These are phyloP conservation scores for Lottia scabra DNA, from an alignment of 2,888 invertebrate species.

Conservation along the genomic window DNA sequence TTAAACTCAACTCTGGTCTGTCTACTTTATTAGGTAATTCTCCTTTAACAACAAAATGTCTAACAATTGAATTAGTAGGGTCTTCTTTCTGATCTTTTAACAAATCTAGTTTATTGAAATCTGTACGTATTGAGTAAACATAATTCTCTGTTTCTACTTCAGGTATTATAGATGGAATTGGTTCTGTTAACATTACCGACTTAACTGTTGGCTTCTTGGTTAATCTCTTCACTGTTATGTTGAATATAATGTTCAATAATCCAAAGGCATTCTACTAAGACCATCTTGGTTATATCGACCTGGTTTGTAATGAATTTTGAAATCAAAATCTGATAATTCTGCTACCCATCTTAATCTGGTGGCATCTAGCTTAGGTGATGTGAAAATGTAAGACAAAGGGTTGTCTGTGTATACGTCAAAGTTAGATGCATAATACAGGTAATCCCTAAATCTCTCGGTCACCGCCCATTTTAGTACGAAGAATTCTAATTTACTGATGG, in stretches of 20 bases:
- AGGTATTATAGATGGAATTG: neutral
- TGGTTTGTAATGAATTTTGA: constrained; percentile 32
- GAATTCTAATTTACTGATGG: no score
- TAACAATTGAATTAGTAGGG: neutral
- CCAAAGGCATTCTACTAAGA: constrained; percentile 26
- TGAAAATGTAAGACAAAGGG: constrained; percentile 31
- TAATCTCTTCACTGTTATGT: constrained; percentile 8
- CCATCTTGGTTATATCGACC: constrained; percentile 20
- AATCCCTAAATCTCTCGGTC: constrained; percentile 21
- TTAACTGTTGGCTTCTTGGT: neutral
- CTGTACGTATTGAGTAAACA: neutral
- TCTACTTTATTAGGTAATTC: neutral
- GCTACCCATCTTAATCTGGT: constrained; percentile 27
- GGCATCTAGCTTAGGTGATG: no score
- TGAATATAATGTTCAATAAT: constrained; percentile 19
- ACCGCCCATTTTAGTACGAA: constrained; percentile 25
- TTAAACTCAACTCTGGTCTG: neutral
- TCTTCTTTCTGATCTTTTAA: constrained; percentile 12
- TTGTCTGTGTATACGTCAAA: constrained; percentile 18
- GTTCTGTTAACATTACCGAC: neutral
- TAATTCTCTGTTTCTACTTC: neutral
- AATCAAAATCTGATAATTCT: constrained; percentile 31
- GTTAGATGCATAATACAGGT: constrained; percentile 19
- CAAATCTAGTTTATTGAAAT: neutral
- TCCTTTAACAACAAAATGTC: neutral